A percentile compares a stretch with the other conserved stretches of the same genome.
Evolutionary conservation across 2,797 vertebrate species (phyloP).

Genomic region (Acrossocheilus fasciatus): DNA sequence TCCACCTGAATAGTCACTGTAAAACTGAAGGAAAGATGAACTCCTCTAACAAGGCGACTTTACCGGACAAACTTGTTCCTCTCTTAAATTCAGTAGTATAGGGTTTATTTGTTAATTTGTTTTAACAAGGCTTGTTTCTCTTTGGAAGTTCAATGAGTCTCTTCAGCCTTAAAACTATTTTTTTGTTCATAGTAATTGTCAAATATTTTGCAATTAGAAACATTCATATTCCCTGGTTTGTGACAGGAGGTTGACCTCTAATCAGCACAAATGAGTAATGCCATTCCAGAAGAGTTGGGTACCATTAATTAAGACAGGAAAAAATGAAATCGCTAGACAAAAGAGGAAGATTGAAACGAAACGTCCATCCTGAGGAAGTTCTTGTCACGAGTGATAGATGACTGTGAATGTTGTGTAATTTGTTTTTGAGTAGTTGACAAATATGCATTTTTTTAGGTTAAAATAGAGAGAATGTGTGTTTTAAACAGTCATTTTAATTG

Average conservation of each 20-base stretch:
- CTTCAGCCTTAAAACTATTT: background rate
- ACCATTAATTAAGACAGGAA: conserved; percentile 1
- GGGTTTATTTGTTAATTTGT: background rate
- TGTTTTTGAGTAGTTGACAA: background rate
- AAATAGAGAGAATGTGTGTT: background rate
- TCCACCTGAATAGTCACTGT: background rate
- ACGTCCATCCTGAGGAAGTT: conserved; percentile 1
- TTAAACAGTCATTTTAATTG: background rate
- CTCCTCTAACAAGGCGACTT: background rate
- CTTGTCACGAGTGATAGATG: background rate
- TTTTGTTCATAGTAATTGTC: background rate
- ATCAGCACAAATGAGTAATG: background rate
- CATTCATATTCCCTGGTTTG: background rate
- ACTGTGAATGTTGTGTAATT: background rate
- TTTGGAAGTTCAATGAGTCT: background rate
- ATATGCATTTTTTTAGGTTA: background rate
- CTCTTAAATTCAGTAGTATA: background rate
- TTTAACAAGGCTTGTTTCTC: background rate
- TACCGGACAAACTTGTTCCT: background rate
- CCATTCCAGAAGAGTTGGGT: background rate
- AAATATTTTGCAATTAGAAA: background rate
- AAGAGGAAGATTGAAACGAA: conserved; percentile 6
- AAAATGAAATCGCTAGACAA: background rate
- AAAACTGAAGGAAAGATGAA: background rate
- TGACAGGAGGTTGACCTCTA: background rate